Evolutionary conservation across 1,140 invertebrate genomes (phyloP), one percentile per base, ranked within the genome.

Genomic region (Heliconius melpomene): DNA sequence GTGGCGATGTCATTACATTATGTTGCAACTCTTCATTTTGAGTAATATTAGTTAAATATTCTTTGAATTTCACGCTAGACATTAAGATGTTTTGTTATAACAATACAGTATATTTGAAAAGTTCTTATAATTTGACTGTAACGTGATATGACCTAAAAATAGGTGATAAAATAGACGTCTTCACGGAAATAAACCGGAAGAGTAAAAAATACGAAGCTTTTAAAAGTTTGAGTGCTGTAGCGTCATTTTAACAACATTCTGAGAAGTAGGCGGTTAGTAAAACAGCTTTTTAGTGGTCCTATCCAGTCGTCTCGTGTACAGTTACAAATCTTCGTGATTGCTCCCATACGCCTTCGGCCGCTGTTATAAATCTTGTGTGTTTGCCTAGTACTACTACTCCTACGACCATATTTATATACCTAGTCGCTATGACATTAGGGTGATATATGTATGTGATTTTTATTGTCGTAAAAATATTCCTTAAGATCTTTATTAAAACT

Each of bases 301-400:
- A 83, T 84, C 84, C 74, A 80, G 46, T 83, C 54, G 79, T 75
- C 40, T 70, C 72, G 81, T 79, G 77, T 88, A 84, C 74, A 82
- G 86, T 89, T 89, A 91, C 88, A 89, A 89, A 89, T 90, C 85
- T 86, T 73, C 38, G 60, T 74, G 85, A 90, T 85, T 78, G 81
- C 75, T 85, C 86, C 82, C 87, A 84, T 80, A 83, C 82, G 81
- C 81, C 16, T 82, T 77, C 77, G 79, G n/a, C 54, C 26, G 40
- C 38, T 79, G 74, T 81, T 71, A 77, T 77, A 79, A 77, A 82
- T 82, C 74, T 75, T 36, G 73, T 72, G 9, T 72, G 46, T 77
- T 77, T 77, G 70, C 66, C 26, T 38, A 32, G 18, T 32, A 77
- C 70, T 38, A 13, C 40, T 52, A n/a, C n/a, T 52, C 18, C 7